These are phyloP conservation scores for Ophion obscuratus DNA, from an alignment of 2,888 invertebrate species.

Conservation along the genomic window DNA sequence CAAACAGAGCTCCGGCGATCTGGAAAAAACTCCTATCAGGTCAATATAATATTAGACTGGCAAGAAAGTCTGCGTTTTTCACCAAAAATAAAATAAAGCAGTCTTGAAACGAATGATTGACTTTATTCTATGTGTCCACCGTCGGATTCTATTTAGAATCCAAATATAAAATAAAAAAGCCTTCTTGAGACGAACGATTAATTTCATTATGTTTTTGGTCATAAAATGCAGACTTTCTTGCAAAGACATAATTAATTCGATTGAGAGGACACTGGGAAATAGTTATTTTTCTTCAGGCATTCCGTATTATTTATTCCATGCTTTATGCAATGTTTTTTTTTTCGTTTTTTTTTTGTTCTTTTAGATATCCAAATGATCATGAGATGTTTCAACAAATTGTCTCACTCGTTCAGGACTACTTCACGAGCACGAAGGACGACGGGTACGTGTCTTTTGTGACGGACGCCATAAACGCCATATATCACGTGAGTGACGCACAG, in stretches of 20 bases:
- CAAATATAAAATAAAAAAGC: background rate
- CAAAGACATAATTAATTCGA: background rate
- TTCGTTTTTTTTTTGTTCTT: background rate
- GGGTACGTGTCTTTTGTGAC: slow-evolving; percentile 87
- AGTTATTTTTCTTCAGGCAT: background rate
- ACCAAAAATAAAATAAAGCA: too few species aligned
- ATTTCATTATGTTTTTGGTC: too few species aligned
- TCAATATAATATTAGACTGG: slow-evolving; percentile 64
- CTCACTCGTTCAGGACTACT: slow-evolving; percentile 85
- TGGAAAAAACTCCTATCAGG: slow-evolving; percentile 81
- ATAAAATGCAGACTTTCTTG: too few species aligned
- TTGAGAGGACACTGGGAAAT: background rate
- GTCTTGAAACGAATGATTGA: too few species aligned
- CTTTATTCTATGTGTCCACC: too few species aligned
- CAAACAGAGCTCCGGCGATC: slow-evolving; percentile 81
- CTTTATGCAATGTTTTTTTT: background rate
- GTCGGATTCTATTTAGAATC: too few species aligned
- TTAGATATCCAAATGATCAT: slow-evolving; percentile 85
- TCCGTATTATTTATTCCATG: background rate
- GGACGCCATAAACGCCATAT: slow-evolving; percentile 87
- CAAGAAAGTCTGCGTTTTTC: background rate
- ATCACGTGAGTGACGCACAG: slow-evolving; percentile 82
- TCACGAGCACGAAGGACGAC: slow-evolving; percentile 82
- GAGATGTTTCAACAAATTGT: slow-evolving; percentile 85
- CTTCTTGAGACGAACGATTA: background rate